Base-by-base conservation (phyloP, 2,113 vertebrate species). In the Shinisaurus crocodilurus region DNA sequence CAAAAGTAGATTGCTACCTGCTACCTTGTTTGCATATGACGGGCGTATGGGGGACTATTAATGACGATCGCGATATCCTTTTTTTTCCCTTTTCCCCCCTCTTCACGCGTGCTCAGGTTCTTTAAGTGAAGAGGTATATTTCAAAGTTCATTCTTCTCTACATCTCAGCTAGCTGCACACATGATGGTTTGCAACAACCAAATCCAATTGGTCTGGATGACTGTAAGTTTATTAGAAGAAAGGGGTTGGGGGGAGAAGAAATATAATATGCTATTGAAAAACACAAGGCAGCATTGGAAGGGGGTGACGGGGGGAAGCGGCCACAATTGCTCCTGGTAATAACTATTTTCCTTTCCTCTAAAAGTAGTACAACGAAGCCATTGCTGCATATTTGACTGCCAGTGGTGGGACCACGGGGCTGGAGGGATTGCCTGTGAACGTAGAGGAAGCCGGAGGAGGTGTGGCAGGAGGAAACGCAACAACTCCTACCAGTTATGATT, bases 401-500 rank as follows among this genome's bases (percentile, higher is more conserved):
- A 91, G 25, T 0, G 0, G 25, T 0, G 0, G 82, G 72, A 85
- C 90, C 63, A 43, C 83, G 45, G 89, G 92, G 92, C 92, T 93
- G 88, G 75, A 88, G 94, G 45, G 89, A 90, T 94, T 93, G 94
- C 92, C 85, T 32, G 74, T 65, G 16, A 0, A 1, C 90, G 74
- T 0, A 2, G 92, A 94, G 95, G 86, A 80, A 89, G 90, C 86
- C 83, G 93, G 90, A 94, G 91, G 65, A 94, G 91, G 65, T 80
- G 91, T 88, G 93, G 92, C 90, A 87, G 75, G 91, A 94, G 81
- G 37, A 91, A 92, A 93, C 93, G 85, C 89, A 94, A 93, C 85
- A 93, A 93, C 88, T 96, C 91, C 94, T 91, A 96, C 95, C 37
- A 87, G 94, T 18, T 91, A 92, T 97, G 96, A 97, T 96, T 97